phyloP scores from a whole-genome alignment of 2,113 vertebrate genomes.

The Alligator sinensis region DNA sequence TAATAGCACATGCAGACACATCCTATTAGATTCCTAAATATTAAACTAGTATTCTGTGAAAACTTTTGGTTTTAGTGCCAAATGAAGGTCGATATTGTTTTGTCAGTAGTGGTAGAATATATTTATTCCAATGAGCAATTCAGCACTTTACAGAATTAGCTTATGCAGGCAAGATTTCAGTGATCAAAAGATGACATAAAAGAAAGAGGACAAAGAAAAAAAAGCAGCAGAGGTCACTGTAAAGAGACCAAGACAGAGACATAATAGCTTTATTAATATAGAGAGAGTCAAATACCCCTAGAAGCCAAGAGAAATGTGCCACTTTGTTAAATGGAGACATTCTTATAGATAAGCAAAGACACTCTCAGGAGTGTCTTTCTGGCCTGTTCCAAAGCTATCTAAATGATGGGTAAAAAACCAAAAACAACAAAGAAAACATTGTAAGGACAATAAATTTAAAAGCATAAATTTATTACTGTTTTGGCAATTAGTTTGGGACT shows the following conservation, averaged over 20 bases:
- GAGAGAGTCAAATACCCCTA: background rate
- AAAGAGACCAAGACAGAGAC: background rate
- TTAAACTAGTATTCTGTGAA: background rate
- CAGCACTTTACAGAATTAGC: background rate
- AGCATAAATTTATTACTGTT: background rate
- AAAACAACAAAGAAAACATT: background rate
- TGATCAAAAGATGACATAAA: background rate
- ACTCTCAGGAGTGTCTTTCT: background rate
- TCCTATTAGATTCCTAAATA: background rate
- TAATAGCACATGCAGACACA: too few species aligned
- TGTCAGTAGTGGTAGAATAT: background rate
- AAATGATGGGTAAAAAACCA: too few species aligned
- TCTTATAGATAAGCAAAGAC: background rate
- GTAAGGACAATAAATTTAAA: background rate
- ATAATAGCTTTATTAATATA: background rate
- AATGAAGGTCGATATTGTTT: background rate
- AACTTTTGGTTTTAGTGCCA: background rate
- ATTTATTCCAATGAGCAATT: background rate
- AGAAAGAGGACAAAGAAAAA: background rate
- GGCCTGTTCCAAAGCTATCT: background rate
- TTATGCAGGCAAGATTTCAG: background rate
- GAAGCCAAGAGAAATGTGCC: background rate
- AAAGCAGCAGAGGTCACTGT: background rate
- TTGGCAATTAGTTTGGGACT: too few species aligned
- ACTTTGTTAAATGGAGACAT: background rate